phyloP scores from a whole-genome alignment of 2,888 invertebrate species.

The Trachelus troglodyta region DNA sequence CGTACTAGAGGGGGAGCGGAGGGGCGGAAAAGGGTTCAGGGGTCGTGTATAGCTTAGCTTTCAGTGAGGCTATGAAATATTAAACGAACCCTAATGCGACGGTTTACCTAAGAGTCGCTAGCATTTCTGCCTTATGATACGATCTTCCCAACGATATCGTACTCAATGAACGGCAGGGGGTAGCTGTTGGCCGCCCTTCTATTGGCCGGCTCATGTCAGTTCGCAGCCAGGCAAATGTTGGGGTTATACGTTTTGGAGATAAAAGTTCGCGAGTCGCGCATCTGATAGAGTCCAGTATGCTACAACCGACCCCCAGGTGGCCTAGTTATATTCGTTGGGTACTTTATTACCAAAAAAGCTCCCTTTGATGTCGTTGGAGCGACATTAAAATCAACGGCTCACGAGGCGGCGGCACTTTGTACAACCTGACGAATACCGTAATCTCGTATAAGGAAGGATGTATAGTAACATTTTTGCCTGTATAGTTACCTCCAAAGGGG shows the following conservation, averaged over 20 bases:
- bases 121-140: conserved; percentile 15
- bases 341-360: conserved; percentile 20
- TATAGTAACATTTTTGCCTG: background rate
- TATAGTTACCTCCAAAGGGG: background rate
- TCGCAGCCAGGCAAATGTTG: background rate
- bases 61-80: background rate
- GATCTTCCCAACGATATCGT: conserved; percentile 10
- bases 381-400: conserved; percentile 29
- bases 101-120: conserved; percentile 5
- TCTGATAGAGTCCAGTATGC: background rate
- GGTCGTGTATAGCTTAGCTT: background rate
- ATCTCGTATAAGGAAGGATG: background rate
- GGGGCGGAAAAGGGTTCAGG: background rate
- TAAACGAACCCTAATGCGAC: conserved; percentile 14
- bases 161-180: background rate
- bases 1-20: background rate
- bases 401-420: background rate
- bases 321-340: conserved; percentile 27
- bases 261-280: conserved; percentile 1
- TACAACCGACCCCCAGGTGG: conserved; percentile 6
- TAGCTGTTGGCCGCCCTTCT: background rate
- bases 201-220: background rate
- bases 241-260: background rate
- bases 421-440: background rate
- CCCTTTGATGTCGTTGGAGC: conserved; percentile 27